Evolutionary conservation across 2,888 invertebrate species (phyloP), one percentile per base, ranked within the genome.

Genomic region (Latrodectus elegans): DNA sequence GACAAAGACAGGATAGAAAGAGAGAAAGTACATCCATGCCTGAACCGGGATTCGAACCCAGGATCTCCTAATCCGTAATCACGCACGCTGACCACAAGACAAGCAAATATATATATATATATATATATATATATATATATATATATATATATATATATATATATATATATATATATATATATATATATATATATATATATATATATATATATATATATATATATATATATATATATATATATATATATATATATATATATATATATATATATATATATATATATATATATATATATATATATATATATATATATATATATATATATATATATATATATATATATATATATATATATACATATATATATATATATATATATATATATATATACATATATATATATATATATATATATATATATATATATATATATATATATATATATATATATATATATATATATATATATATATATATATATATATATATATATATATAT

Each of bases 401-500:
- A 70, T 70, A 26, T 70, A 70, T 70, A 26, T 26, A 70, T 70
- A 70, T 70, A 70, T 70, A 70, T 70, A 70, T 70, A 70, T 70
- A 70, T 70, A 70, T 70, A 26, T 70, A 70, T 70, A 70, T 70
- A 70, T 70, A 70, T 70, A 70, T 70, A 26, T 26, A 70, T 70
- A 70, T 70, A 70, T 70, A 70, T 70, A 70, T 70, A 70, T 70
- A 26, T 70, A 70, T 70, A 26, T 70, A 70, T 70, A 70, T 70
- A 70, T 70, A 70, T 70, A 70, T 70, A 26, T 26, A 70, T 70
- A 70, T 70, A 70, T 70, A 70, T 70, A 70, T 70, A 70, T 70
- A 70, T 70, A 70, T 70, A 70, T 70, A 70, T 22, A 70, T 70
- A 70, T 70, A 70, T 70, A 70, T 70, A 70, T 70, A 70, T 70